A percentile compares a stretch with the other conserved stretches of the same genome.
These are phyloP conservation scores for Ophiodon elongatus DNA, from an alignment of 2,113 vertebrate species.

Conservation along the genomic window DNA sequence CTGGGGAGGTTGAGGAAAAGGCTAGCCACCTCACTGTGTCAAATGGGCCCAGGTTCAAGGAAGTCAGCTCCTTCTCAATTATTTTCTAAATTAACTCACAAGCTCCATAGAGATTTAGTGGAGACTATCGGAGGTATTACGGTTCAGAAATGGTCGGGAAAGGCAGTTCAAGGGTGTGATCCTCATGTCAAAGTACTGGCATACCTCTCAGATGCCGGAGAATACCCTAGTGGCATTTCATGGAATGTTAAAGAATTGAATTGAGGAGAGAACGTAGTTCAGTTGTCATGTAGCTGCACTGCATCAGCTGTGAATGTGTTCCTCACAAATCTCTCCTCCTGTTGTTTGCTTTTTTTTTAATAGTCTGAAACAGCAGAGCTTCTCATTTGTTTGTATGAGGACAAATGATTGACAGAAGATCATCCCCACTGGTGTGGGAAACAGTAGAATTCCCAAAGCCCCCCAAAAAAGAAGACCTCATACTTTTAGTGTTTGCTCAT, in stretches of 20 bases:
- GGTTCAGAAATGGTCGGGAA: slow-evolving; percentile 36
- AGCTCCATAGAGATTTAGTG: slow-evolving; percentile 59
- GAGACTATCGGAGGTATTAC: slow-evolving; percentile 45
- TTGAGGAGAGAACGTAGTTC: slow-evolving; percentile 10
- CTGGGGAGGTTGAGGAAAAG: slow-evolving; percentile 79
- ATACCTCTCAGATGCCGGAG: slow-evolving; percentile 37
- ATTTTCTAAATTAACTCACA: slow-evolving; percentile 78
- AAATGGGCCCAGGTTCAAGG: slow-evolving; percentile 73
- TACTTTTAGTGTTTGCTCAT: slow-evolving; percentile 29
- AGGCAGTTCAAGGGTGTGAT: slow-evolving; percentile 44
- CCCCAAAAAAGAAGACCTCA: slow-evolving; percentile 24
- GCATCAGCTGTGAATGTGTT: background rate
- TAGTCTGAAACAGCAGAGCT: background rate
- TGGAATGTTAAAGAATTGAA: slow-evolving; percentile 31
- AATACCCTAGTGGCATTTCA: slow-evolving; percentile 18
- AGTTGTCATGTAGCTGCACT: background rate
- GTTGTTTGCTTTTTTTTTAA: background rate
- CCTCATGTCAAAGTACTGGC: slow-evolving; percentile 51
- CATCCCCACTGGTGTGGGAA: background rate
- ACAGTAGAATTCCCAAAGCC: slow-evolving; percentile 16
- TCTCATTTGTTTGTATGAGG: background rate
- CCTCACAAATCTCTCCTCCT: background rate
- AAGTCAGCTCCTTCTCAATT: slow-evolving; percentile 76
- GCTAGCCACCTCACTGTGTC: slow-evolving; percentile 79
- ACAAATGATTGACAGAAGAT: background rate